Base-by-base conservation (phyloP, 1,140 invertebrate species). In the Penaeus vannamei region DNA sequence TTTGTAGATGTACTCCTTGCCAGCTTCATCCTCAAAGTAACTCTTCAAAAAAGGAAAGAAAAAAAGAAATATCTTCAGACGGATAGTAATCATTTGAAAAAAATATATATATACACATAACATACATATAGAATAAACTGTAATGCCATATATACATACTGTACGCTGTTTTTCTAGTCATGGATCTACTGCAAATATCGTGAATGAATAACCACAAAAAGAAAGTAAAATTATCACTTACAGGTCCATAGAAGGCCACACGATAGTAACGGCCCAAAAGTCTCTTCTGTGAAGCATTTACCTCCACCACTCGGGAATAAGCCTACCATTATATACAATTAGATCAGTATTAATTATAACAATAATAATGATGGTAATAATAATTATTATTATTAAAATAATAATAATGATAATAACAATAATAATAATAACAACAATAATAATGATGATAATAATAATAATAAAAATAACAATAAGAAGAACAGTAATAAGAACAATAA, bases 1-100 rank as follows among this genome's bases (percentile, higher is more conserved):
- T 93, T 98, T 98, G 92, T 99, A 99, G 90, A 99, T 96, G 92
- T 97, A 99, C 92, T 99, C 97, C 36, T 97, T 95, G 2, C 96
- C 96, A 92, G 96, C 96, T 91, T 99, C 98, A 91, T 98, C 97
- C 92, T 98, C 98, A 93, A 98, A 98, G 92, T 96, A 97, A 12
- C 95, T 95, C 94, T 97, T 93, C 26, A 81, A 81, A 92, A 93
- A 93, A 91, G 94, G 93, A 17, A 92, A 93, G 8, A 53, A 53
- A 17, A 10, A 53, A 8, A 53, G 1, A 10, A 17, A 17, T 7
- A 42, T 7, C 36, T 7, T 42, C 36, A 42, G 36, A 42, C 8
- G 36, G 36, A 42, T 42, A 42, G 8, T 42, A 42, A 4, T 4
- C 0, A 42, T 42, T 42, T 4, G 8, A 42, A 42, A 42, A 7